A percentile compares a stretch with the other conserved stretches of the same genome.
These are phyloP conservation scores for Diabrotica balteata DNA, from an alignment of 2,888 invertebrate species.

Conservation along the genomic window DNA sequence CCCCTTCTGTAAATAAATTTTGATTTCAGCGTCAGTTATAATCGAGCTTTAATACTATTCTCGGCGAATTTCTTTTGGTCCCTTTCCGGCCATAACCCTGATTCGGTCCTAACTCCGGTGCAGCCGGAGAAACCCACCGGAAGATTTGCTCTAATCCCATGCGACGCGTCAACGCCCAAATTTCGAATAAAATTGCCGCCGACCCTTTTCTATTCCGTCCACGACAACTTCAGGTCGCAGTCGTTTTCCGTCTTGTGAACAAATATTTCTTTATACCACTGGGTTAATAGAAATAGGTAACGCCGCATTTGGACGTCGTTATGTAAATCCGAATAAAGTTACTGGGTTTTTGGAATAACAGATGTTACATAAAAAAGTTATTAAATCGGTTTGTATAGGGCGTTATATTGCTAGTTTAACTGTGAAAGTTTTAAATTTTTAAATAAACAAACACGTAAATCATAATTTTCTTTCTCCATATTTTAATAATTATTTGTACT, in stretches of 20 bases:
- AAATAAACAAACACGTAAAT: too few relatives aligned
- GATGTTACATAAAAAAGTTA: too few relatives aligned
- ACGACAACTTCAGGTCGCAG: constrained; percentile 1
- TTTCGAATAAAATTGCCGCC: constrained; percentile 23
- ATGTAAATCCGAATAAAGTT: too few relatives aligned
- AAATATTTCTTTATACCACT: constrained; percentile 3
- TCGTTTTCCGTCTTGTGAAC: neutral
- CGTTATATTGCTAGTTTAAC: too few relatives aligned
- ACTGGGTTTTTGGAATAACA: too few relatives aligned
- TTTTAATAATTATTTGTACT: too few relatives aligned
- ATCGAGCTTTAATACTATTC: constrained; percentile 23
- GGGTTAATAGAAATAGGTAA: constrained; percentile 1
- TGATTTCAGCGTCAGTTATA: constrained; percentile 18
- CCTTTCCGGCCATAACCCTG: constrained; percentile 21
- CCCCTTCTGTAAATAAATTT: constrained; percentile 23
- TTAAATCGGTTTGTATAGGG: too few relatives aligned
- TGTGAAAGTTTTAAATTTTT: too few relatives aligned
- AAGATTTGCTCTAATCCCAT: constrained; percentile 25
- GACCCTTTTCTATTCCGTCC: constrained; percentile 13
- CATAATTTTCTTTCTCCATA: too few relatives aligned
- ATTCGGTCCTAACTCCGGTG: constrained; percentile 9
- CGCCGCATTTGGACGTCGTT: too few relatives aligned
- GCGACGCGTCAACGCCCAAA: constrained; percentile 25
- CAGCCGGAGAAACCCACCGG: constrained; percentile 12
- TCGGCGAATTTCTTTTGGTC: constrained; percentile 19